Percentiles rank a stretch among this genome's conserved stretches.
phyloP scores from a whole-genome alignment of 1,140 invertebrate species.

The Drosophila jambulina region DNA sequence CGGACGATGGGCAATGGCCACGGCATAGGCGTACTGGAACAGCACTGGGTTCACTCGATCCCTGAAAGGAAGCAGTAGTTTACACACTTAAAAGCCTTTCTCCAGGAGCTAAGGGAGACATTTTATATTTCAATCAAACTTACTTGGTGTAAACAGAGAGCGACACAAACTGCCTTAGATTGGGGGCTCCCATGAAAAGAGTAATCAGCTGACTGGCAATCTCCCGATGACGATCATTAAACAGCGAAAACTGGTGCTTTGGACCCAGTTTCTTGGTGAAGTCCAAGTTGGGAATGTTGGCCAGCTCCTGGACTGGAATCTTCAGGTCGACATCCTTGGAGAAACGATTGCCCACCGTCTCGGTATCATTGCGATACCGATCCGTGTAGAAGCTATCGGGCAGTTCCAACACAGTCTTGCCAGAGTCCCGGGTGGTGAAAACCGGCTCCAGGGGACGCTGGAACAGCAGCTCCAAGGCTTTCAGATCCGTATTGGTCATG shows the following conservation, averaged over 20 bases:
- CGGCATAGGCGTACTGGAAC: conserved; percentile 84
- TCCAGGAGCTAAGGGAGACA: too few species aligned
- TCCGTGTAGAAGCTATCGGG: conserved; percentile 85
- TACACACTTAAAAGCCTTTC: too few species aligned
- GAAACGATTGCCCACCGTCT: conserved; percentile 86
- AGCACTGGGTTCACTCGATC: conserved; percentile 86
- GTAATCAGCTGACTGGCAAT: conserved; percentile 87
- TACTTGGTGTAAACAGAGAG: conserved; percentile 75
- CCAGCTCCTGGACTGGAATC: conserved; percentile 85
- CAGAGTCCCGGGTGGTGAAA: conserved; percentile 88
- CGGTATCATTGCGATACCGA: conserved; percentile 68
- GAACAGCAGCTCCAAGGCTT: conserved; percentile 86
- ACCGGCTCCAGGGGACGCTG: conserved; percentile 88
- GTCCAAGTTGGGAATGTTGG: conserved; percentile 66
- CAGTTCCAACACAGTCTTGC: conserved; percentile 87
- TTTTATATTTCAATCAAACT: neutral
- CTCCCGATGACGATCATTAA: conserved; percentile 86
- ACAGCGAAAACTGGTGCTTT: conserved; percentile 87
- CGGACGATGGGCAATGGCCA: conserved; percentile 84
- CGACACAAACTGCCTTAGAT: conserved; percentile 70
- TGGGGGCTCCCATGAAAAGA: conserved; percentile 84
- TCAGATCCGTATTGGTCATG: conserved; percentile 68
- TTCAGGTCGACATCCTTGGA: conserved; percentile 85
- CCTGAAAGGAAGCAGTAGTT: conserved; percentile 37
- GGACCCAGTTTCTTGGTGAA: conserved; percentile 57